Evolutionary conservation across 2,113 vertebrate genomes (phyloP), one percentile per base, ranked within the genome.

Genomic region (Nerophis ophidion): DNA sequence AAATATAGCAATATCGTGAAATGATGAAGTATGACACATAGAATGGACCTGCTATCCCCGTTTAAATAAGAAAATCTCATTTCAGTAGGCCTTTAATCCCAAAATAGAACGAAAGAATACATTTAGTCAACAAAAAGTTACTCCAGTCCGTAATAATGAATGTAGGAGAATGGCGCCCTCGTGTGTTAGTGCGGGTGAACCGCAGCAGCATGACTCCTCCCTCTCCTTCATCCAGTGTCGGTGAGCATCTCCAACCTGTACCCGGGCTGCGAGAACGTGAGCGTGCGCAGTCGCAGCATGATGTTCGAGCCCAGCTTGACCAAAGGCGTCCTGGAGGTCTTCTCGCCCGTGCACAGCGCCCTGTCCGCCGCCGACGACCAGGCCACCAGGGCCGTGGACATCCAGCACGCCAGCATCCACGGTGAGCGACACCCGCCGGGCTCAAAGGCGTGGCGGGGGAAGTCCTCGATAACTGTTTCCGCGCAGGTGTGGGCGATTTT

Each of bases 271-370:
- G 97, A 99, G 86, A 98, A 99, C 0, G 95, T 99, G 70, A 98
- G 96, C 0, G 96, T 99, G 51, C 87, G 94, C 64, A 98, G 96
- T 63, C 94, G 96, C 55, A 98, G 95, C 82, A 98, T 99, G 97
- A 97, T 99, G 94, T 99, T 99, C 15, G 97, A 99, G 83, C 97
- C 97, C 0, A 96, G 95, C 57, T 89, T 99, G 70, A 98, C 95
- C 73, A 98, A 97, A 85, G 96, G 97, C 0, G 86, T 96, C n/a
- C 86, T 98, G 72, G 95, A 97, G 85, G 91, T 95, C 59, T 95
- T 98, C 0, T 92, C 92, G 34, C 93, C 94, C 4, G 84, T 89
- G 66, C 89, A 91, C 86, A 88, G 66, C 53, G 76, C 88, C 53
- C 86, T 89, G 65, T 92, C 89, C 61, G 33, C 90, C 2, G 80